Evolutionary conservation across 2,797 vertebrate species (phyloP).

Genomic region (Enteromius fasciolatus): DNA sequence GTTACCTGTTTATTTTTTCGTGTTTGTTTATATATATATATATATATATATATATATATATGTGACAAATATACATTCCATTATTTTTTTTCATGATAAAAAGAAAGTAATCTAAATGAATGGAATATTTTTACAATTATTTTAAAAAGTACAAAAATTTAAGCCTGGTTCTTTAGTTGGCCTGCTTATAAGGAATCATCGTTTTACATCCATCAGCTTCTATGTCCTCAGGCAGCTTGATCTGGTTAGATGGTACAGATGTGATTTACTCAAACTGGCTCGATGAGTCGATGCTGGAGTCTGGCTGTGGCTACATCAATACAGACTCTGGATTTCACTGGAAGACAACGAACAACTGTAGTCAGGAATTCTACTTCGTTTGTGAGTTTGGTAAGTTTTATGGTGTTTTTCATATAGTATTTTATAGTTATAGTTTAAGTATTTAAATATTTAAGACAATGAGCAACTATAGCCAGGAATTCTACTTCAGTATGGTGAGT

Average conservation of each 20-base stretch:
- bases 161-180: background rate
- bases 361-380: constrained; percentile 81
- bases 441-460: background rate
- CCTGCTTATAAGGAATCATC: background rate
- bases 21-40: no score
- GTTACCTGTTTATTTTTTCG: no score
- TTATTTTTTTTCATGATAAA: background rate
- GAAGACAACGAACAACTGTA: constrained; percentile 83
- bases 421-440: background rate
- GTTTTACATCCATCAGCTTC: background rate
- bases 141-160: background rate
- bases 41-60: background rate
- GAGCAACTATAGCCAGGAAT: no score
- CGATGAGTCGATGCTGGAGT: constrained; percentile 64
- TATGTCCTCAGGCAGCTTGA: constrained; percentile 73
- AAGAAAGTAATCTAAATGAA: background rate
- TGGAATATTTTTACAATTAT: background rate
- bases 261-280: constrained; percentile 88
- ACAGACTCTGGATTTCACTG: constrained; percentile 83
- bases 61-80: background rate
- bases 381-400: constrained; percentile 86
- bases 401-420: background rate
- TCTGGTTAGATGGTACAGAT: constrained; percentile 89
- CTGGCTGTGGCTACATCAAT: constrained; percentile 81
- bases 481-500: no score